These are phyloP conservation scores for Poeciliopsis infans DNA, from an alignment of 2,797 vertebrate genomes.

Conservation along the genomic window DNA sequence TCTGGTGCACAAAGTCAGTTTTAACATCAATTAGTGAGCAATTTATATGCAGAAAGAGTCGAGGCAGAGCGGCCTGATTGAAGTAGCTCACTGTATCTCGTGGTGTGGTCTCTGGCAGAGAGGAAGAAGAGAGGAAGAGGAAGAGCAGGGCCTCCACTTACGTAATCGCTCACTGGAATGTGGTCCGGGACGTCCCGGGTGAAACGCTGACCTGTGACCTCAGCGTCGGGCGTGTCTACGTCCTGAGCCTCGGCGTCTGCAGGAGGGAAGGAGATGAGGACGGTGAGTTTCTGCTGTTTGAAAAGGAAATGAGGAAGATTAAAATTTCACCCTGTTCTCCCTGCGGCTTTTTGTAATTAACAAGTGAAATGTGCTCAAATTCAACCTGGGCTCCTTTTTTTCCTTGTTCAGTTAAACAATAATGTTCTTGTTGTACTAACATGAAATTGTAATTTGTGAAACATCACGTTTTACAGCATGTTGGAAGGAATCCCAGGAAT, in stretches of 20 bases:
- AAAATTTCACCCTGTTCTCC: background rate
- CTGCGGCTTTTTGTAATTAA: constrained; percentile 9
- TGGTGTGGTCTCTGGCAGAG: constrained; percentile 37
- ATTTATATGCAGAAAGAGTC: constrained; percentile 79
- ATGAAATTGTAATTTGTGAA: background rate
- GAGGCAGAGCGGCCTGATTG: constrained; percentile 65
- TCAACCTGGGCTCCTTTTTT: background rate
- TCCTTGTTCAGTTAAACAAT: background rate
- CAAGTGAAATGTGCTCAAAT: constrained; percentile 4
- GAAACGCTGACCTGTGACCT: constrained; percentile 80
- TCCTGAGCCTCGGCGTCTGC: constrained; percentile 84
- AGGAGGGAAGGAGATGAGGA: background rate
- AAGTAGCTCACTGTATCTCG: constrained; percentile 60
- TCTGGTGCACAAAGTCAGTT: constrained; percentile 81
- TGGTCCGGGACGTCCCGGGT: constrained; percentile 88
- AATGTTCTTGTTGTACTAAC: constrained; percentile 1
- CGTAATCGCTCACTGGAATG: constrained; percentile 88
- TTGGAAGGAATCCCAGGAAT: background rate
- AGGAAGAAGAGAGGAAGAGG: background rate
- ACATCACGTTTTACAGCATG: background rate
- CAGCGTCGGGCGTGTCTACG: constrained; percentile 65
- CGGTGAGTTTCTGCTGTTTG: background rate
- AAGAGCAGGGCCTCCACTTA: constrained; percentile 75
- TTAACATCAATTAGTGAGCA: constrained; percentile 83
- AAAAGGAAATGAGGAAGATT: background rate